Evolutionary conservation across 2,888 invertebrate species (phyloP), one percentile per base, ranked within the genome.

Genomic region (Perithous albicinctus): DNA sequence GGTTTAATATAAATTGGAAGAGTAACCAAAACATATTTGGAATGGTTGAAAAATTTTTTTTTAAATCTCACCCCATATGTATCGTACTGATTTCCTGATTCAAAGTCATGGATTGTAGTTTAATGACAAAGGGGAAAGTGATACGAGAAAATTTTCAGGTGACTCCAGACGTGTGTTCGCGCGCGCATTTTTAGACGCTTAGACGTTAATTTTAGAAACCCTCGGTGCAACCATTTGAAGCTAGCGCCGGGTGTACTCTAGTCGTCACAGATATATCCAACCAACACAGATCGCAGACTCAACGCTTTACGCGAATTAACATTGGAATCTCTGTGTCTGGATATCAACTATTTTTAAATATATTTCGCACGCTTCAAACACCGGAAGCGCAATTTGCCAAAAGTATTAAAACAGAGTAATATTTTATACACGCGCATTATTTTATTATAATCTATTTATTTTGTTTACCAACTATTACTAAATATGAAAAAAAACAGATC

Each of bases 181-280:
- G 56, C 18, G 43, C 38, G 59, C 80, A 43, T 48, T 76, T 80
- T 76, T 70, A 72, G 76, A 32, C 35, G 59, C 51, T 72, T 76
- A 70, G n/a, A 75, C 48, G 80, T 75, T 80, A 80, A 80, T 72
- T 76, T 80, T 76, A 76, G 80, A 72, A 59, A 61, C 72, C 66
- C 67, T 76, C 48, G 70, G 41, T 66, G 80, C 80, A 51, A 41
- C 76, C 76, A 72, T 80, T 80, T 72, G 23, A 51, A 80, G 76
- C 76, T 73, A 61, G 74, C 69, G 41, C 8, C 20, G 66, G 20
- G 41, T 76, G 26, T 59, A 41, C 18, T 29, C 41, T 41, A 61
- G 74, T 41, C 63, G 64, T 46, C 38, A 70, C 54, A 56, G 15
- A 63, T 74, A 63, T 79, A 69, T 63, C 43, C 43, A 38, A 10